phyloP scores from a whole-genome alignment of 2,888 invertebrate genomes.

The Smittia aterrima region DNA sequence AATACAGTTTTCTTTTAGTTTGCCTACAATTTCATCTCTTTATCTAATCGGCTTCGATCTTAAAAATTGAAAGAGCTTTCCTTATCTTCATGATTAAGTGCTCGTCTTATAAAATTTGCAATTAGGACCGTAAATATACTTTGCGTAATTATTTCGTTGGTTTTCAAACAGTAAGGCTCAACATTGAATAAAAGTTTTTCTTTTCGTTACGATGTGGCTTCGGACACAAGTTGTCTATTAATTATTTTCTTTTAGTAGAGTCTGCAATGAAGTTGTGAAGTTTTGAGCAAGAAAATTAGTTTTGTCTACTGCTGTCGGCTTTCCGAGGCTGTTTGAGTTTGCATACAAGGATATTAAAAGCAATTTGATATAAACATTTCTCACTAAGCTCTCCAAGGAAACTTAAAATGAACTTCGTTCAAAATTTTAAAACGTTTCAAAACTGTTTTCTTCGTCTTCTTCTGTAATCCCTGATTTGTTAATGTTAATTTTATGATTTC shows the following conservation, averaged over 20 bases:
- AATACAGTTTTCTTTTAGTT: not conserved
- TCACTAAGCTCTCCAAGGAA: too few species aligned
- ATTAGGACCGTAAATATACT: constrained; percentile 29
- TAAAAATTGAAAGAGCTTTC: not conserved
- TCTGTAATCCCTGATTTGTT: too few species aligned
- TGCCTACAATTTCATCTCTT: not conserved
- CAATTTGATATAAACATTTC: too few species aligned
- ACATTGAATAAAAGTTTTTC: constrained; percentile 27
- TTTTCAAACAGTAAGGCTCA: constrained; percentile 34
- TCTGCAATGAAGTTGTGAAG: not conserved
- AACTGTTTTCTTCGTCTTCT: too few species aligned
- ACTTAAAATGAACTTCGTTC: too few species aligned
- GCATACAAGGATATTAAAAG: too few species aligned
- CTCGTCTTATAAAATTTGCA: constrained; percentile 19
- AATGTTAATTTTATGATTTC: too few species aligned
- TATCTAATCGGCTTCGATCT: not conserved
- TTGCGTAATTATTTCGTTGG: constrained; percentile 6
- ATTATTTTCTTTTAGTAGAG: not conserved
- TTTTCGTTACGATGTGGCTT: not conserved
- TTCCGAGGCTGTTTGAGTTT: too few species aligned
- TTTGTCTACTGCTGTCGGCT: not conserved
- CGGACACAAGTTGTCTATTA: constrained; percentile 7
- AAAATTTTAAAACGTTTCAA: too few species aligned
- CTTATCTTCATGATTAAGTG: not conserved
- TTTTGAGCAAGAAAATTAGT: constrained; percentile 2